Percentiles rank a stretch among this genome's conserved stretches.
These are phyloP conservation scores for Channallabes apus DNA, from an alignment of 2,797 vertebrate species.

Conservation along the genomic window DNA sequence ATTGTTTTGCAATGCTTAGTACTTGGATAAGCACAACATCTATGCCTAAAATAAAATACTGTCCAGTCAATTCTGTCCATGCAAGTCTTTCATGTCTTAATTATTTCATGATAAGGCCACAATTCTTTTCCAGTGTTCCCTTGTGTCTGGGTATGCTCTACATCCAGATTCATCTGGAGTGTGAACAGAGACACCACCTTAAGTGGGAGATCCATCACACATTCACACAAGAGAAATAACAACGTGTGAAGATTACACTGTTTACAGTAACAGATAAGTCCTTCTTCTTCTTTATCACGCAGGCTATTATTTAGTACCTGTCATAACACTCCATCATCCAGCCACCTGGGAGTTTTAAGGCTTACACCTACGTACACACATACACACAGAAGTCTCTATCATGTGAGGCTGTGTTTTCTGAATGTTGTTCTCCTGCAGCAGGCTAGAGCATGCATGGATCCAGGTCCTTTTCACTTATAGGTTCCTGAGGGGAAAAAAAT, in stretches of 20 bases:
- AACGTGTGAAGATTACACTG: conserved; percentile 42
- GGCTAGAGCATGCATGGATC: neutral
- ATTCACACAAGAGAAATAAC: conserved; percentile 22
- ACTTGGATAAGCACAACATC: neutral
- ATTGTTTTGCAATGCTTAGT: neutral
- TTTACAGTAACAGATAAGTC: conserved; percentile 48
- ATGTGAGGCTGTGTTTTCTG: neutral
- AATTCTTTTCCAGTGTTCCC: neutral
- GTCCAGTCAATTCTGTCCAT: neutral
- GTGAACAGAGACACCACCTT: conserved; percentile 6
- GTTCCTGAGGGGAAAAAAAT: neutral
- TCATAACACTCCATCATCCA: conserved; percentile 50
- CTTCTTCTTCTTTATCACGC: conserved; percentile 39
- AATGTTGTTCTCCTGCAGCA: neutral
- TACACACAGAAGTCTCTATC: neutral
- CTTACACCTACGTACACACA: conserved; percentile 33
- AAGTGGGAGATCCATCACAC: conserved; percentile 47
- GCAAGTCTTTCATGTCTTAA: neutral
- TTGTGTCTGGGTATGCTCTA: neutral
- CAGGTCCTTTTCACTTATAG: neutral
- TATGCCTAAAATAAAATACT: neutral
- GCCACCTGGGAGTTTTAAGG: conserved; percentile 27
- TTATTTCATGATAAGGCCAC: neutral
- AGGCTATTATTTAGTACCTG: conserved; percentile 48
- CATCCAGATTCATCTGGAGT: conserved; percentile 17